Conservation (phyloP, 2,113 vertebrate genomes). For the Leiothrix lutea region DNA sequence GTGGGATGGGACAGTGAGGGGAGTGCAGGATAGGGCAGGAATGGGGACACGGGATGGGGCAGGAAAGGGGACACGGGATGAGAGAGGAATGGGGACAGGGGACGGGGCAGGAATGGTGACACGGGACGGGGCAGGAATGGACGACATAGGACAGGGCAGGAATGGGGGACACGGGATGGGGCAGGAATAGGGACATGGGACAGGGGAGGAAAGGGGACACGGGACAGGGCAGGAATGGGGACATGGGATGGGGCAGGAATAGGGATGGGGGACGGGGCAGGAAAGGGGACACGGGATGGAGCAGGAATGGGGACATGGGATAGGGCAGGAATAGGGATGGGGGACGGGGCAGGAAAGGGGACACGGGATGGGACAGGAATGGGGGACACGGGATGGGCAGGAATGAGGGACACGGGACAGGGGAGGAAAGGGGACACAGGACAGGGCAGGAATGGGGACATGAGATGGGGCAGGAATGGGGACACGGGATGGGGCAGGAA, state of each 20-base stretch:
- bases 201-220: not conserved
- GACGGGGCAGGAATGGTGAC: not conserved
- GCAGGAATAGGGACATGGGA: too few species aligned
- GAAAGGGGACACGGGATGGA: fast-evolving
- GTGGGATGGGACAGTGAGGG: too few species aligned
- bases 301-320: too few species aligned
- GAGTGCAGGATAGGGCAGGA: too few species aligned
- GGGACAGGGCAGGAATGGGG: not conserved
- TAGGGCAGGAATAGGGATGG: fast-evolving
- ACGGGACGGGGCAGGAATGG: not conserved
- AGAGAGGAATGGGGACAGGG: not conserved
- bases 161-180: too few species aligned
- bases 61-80: too few species aligned
- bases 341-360: not conserved
- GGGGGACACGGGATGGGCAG: too few species aligned
- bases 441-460: too few species aligned
- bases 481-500: not conserved
- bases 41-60: too few species aligned
- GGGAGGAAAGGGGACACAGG: fast-evolving
- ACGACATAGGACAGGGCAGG: too few species aligned
- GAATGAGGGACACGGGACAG: not conserved
- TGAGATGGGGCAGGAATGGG: fast-evolving
- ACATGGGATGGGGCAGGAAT: not conserved
- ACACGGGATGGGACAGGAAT: not conserved
- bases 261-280: not conserved